Percentiles rank a stretch among this genome's conserved stretches.
Conservation (phyloP, 53 echinoderm and acorn worm genomes). For the Holothuria scabra region DNA sequence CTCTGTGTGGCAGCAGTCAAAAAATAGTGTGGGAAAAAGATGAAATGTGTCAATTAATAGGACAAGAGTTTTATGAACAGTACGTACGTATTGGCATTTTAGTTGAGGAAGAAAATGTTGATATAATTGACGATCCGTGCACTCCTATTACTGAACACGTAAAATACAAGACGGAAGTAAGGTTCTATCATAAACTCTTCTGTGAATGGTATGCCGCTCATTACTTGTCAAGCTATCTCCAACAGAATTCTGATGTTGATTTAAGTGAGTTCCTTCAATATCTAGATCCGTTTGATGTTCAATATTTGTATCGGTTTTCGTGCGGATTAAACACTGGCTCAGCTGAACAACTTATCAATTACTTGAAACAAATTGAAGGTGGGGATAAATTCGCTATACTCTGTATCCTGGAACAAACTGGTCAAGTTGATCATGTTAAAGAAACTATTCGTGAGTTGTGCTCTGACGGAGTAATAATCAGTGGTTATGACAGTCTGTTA, state of each 20-base stretch:
- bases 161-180: neutral
- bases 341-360: neutral
- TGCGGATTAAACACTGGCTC: neutral
- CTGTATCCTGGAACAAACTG: neutral
- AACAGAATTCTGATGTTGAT: neutral
- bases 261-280: neutral
- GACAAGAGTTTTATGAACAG: neutral
- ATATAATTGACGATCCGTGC: too few species aligned
- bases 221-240: neutral
- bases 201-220: conserved; percentile 19
- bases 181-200: conserved; percentile 19
- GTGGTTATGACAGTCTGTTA: too few species aligned
- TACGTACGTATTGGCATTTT: conserved; percentile 3
- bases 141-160: neutral
- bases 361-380: neutral
- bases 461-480: too few species aligned
- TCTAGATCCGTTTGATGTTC: neutral
- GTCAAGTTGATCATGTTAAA: neutral
- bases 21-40: neutral
- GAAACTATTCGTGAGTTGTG: neutral
- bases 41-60: neutral
- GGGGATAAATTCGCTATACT: neutral
- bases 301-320: neutral
- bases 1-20: neutral
- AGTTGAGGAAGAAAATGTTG: neutral